Conservation (phyloP, 1,140 invertebrate species). For the Trypoxylus dichotomus region DNA sequence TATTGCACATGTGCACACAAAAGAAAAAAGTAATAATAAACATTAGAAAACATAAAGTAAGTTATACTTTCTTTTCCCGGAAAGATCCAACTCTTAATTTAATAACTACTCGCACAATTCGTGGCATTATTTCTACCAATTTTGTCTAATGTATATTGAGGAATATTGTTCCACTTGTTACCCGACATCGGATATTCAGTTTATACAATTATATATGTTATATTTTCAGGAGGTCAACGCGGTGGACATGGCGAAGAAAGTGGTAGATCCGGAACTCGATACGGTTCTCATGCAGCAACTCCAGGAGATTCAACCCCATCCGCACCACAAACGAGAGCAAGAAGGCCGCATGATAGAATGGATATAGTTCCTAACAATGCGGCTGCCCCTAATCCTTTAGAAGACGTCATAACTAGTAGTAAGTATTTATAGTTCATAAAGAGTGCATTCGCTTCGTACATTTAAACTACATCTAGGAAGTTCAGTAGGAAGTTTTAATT, state of each 20-base stretch:
- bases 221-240: slow-evolving; percentile 48
- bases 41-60: no score
- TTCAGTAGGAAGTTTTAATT: background rate
- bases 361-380: slow-evolving; percentile 44
- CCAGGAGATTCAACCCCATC: slow-evolving; percentile 44
- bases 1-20: no score
- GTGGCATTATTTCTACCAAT: no score
- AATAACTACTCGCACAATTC: no score
- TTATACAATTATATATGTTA: background rate
- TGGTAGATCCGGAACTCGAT: slow-evolving; percentile 42
- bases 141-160: no score
- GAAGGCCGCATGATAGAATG: slow-evolving; percentile 48
- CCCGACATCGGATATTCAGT: background rate
- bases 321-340: slow-evolving; percentile 44
- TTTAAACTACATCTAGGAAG: no score
- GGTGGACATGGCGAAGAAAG: slow-evolving; percentile 50
- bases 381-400: slow-evolving; percentile 45
- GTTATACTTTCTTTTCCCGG: no score
- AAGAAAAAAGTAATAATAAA: no score
- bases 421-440: slow-evolving; percentile 38
- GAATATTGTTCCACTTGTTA: no score
- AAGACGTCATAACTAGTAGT: slow-evolving; percentile 51
- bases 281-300: slow-evolving; percentile 43
- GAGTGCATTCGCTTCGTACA: no score
- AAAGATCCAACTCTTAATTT: no score